phyloP scores from a whole-genome alignment of 2,113 vertebrate genomes.

The Myxocyprinus asiaticus region DNA sequence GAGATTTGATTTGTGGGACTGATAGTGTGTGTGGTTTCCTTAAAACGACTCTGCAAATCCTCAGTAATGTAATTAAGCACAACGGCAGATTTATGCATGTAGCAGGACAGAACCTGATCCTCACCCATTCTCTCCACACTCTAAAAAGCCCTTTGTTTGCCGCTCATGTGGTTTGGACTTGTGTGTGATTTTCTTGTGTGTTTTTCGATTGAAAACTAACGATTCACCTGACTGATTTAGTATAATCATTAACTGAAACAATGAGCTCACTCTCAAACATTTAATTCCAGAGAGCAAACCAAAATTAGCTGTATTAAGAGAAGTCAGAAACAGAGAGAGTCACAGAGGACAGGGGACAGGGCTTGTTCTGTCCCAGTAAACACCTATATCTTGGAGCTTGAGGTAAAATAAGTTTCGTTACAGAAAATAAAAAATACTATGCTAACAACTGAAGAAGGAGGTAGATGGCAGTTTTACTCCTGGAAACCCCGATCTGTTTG shows the following conservation, averaged over 20 bases:
- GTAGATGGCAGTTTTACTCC: background rate
- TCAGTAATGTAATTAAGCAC: conserved; percentile 95
- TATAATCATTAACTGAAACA: conserved; percentile 75
- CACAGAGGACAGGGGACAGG: background rate
- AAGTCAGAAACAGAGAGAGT: background rate
- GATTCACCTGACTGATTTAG: conserved; percentile 51
- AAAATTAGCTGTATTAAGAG: too few relatives aligned
- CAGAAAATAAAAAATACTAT: background rate
- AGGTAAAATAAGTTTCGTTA: background rate
- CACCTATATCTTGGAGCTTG: background rate
- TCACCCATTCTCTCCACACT: conserved; percentile 90
- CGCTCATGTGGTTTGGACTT: conserved; percentile 55
- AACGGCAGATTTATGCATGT: conserved; percentile 90
- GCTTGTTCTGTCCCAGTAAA: background rate
- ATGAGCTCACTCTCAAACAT: conserved; percentile 46
- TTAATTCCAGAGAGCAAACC: too few relatives aligned
- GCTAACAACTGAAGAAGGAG: background rate
- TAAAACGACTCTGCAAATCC: conserved; percentile 84
- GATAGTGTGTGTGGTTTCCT: conserved; percentile 90
- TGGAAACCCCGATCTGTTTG: conserved; percentile 21
- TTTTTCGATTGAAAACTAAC: background rate
- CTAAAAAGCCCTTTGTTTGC: conserved; percentile 89
- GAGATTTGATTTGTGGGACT: conserved; percentile 82
- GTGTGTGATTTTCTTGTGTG: conserved; percentile 15
- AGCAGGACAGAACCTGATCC: conserved; percentile 94